Percentiles rank a stretch among this genome's conserved stretches.
These are phyloP conservation scores for Clunio marinus DNA, from an alignment of 2,888 invertebrate species.

Conservation along the genomic window DNA sequence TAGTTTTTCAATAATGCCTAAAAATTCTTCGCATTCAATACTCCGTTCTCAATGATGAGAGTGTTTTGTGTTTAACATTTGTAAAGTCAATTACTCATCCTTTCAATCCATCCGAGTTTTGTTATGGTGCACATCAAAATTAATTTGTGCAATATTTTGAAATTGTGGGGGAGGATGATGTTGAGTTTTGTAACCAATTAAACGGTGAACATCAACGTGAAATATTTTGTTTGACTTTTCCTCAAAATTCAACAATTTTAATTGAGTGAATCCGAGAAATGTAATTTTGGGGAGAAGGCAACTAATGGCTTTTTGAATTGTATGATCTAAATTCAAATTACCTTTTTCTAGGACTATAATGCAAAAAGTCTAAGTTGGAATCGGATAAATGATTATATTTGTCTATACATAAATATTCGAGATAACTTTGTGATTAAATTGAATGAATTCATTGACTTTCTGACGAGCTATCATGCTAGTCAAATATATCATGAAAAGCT, in stretches of 20 bases:
- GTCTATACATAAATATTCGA: no score
- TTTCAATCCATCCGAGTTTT: not conserved
- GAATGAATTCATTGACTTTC: no score
- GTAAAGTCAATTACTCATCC: constrained; percentile 24
- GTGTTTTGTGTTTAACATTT: not conserved
- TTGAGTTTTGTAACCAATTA: constrained; percentile 1
- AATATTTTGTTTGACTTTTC: not conserved
- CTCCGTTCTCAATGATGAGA: not conserved
- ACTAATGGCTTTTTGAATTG: constrained; percentile 15
- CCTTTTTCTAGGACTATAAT: not conserved
- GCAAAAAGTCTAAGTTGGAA: no score
- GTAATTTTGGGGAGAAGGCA: constrained; percentile 7
- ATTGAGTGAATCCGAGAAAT: constrained; percentile 16
- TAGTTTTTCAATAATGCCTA: constrained; percentile 2
- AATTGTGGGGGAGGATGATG: no score
- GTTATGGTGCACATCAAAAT: not conserved
- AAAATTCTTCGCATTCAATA: not conserved
- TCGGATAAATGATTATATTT: no score
- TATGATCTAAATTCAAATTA: constrained; percentile 13
- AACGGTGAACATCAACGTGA: not conserved
- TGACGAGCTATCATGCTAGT: no score
- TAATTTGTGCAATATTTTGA: constrained; percentile 18
- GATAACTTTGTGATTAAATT: no score
- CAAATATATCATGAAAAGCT: not conserved
- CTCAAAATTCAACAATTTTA: not conserved